These are phyloP conservation scores for Percina caprodes DNA, from an alignment of 2,113 vertebrate genomes.

Conservation along the genomic window DNA sequence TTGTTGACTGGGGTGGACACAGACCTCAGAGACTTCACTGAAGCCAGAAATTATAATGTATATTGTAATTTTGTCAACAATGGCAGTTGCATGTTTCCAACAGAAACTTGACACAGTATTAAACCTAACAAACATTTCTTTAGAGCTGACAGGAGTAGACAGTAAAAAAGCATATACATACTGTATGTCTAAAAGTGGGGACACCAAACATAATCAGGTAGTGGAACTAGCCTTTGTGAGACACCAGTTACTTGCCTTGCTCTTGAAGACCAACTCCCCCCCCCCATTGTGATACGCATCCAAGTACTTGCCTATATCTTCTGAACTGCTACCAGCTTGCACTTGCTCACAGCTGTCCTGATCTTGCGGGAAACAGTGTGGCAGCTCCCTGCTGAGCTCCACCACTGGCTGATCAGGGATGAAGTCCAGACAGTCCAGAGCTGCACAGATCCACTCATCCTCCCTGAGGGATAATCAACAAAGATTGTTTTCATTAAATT, in stretches of 20 bases:
- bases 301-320: constrained; percentile 27
- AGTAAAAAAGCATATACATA: background rate
- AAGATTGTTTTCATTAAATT: background rate
- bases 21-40: background rate
- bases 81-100: background rate
- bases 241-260: background rate
- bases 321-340: background rate
- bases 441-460: constrained; percentile 92
- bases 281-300: background rate
- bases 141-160: background rate
- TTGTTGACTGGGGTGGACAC: background rate
- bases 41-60: background rate
- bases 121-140: too few relatives aligned
- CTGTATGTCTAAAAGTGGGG: background rate
- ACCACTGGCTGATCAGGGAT: constrained; percentile 92
- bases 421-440: constrained; percentile 92
- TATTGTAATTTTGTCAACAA: background rate
- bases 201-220: background rate
- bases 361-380: constrained; percentile 82
- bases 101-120: background rate
- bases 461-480: constrained; percentile 75
- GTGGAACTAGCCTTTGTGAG: background rate
- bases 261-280: background rate
- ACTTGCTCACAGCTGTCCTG: constrained; percentile 27
- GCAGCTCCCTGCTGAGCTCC: constrained; percentile 91